Evolutionary conservation across 2,888 invertebrate species (phyloP).

Genomic region (Sabatieria punctata): DNA sequence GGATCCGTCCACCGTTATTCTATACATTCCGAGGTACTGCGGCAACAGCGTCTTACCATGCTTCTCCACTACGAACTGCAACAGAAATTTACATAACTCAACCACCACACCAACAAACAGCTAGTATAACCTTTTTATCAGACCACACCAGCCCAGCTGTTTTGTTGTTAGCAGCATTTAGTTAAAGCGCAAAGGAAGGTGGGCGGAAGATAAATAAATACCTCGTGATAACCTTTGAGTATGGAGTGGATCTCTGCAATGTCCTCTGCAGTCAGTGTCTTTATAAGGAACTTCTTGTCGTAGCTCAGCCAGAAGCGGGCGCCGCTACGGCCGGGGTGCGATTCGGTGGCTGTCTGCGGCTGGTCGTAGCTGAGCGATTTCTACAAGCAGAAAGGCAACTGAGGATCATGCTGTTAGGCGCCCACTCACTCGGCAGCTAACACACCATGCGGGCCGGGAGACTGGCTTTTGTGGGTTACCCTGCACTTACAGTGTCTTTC

Average conservation of each 20-base stretch:
- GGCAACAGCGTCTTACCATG: slow-evolving; percentile 94
- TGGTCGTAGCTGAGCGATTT: slow-evolving; percentile 48
- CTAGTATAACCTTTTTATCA: too few relatives aligned
- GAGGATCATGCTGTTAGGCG: too few relatives aligned
- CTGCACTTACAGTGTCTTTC: too few relatives aligned
- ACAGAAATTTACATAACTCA: slow-evolving; percentile 16
- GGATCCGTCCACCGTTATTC: slow-evolving; percentile 88
- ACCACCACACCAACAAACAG: too few relatives aligned
- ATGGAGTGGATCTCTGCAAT: slow-evolving; percentile 98
- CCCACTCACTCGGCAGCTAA: too few relatives aligned
- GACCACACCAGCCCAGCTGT: too few relatives aligned
- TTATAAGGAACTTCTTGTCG: slow-evolving; percentile 81
- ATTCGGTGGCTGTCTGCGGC: slow-evolving; percentile 22
- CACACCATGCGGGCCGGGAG: too few relatives aligned
- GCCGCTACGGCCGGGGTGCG: slow-evolving; percentile 63
- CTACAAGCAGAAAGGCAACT: too few relatives aligned
- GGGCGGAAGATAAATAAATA: slow-evolving; percentile 38
- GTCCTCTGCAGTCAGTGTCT: slow-evolving; percentile 94
- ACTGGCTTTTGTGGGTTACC: too few relatives aligned
- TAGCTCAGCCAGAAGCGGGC: slow-evolving; percentile 89
- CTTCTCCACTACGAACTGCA: slow-evolving; percentile 86
- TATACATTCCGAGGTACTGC: slow-evolving; percentile 95
- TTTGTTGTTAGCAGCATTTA: too few relatives aligned
- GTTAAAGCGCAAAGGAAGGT: too few relatives aligned
- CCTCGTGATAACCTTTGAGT: slow-evolving; percentile 93